These are phyloP conservation scores for Scaptomyza polygonia DNA, from an alignment of 2,888 invertebrate species.

Conservation along the genomic window DNA sequence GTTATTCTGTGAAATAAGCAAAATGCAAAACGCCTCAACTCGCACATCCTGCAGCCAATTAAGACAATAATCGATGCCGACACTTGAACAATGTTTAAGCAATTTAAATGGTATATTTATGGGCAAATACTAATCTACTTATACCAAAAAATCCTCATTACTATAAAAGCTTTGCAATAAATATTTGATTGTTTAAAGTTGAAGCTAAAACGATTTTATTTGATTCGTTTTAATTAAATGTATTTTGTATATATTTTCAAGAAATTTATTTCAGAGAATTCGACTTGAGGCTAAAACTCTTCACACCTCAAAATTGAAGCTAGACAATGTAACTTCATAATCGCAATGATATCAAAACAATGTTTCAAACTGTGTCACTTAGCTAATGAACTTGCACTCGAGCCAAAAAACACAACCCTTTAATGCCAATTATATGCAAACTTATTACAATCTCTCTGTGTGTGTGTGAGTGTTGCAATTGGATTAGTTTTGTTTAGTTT, in stretches of 20 bases:
- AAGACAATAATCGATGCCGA: conserved; percentile 29
- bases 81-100: conserved; percentile 19
- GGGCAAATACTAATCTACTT: too few relatives aligned
- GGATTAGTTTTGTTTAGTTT: conserved; percentile 42
- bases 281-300: too few relatives aligned
- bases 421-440: neutral
- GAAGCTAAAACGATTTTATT: too few relatives aligned
- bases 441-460: conserved; percentile 20
- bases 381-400: neutral
- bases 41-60: conserved; percentile 29
- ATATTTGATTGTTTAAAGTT: neutral
- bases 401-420: neutral
- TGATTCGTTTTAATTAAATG: too few relatives aligned
- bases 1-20: neutral
- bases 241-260: too few relatives aligned
- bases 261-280: too few relatives aligned
- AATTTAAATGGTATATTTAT: conserved; percentile 21
- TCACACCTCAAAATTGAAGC: too few relatives aligned
- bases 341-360: too few relatives aligned
- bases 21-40: conserved; percentile 8
- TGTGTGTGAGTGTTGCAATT: too few relatives aligned
- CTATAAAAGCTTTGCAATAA: neutral
- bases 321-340: too few relatives aligned
- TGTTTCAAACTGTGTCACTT: neutral
- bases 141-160: too few relatives aligned